These are phyloP conservation scores for Notothenia coriiceps DNA, from an alignment of 2,113 vertebrate species.

Conservation along the genomic window DNA sequence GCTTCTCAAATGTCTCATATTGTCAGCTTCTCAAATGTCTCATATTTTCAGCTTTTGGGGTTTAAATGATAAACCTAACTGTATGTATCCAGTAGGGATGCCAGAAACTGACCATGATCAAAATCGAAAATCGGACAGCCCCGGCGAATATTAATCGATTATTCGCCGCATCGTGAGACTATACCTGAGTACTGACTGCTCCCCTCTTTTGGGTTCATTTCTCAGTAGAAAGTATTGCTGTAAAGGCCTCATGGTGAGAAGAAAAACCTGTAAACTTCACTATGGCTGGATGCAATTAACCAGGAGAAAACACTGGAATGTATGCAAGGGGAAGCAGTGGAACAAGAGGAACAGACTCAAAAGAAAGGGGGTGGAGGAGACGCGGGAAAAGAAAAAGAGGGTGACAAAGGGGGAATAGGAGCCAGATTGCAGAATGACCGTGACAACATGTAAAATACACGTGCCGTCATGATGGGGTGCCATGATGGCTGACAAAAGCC, in stretches of 20 bases:
- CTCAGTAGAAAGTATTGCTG: not conserved
- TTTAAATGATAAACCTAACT: no score
- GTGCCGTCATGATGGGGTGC: slow-evolving; percentile 6
- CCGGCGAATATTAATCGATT: no score
- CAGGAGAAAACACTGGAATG: not conserved
- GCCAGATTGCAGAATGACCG: not conserved
- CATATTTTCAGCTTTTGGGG: no score
- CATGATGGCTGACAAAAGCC: slow-evolving; percentile 45
- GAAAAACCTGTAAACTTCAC: not conserved
- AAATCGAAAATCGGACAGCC: no score
- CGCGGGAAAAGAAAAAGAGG: not conserved
- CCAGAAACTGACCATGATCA: no score
- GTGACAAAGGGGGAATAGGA: slow-evolving; percentile 3
- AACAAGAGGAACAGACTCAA: not conserved
- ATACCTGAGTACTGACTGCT: not conserved
- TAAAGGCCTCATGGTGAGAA: not conserved
- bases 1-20: no score
- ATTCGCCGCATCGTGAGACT: not conserved
- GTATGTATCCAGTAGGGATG: no score
- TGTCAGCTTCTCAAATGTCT: no score
- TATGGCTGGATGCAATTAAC: not conserved
- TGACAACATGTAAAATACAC: slow-evolving; percentile 10
- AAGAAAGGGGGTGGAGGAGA: not conserved
- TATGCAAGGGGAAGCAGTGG: not conserved
- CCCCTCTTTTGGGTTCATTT: no score